phyloP scores from a whole-genome alignment of 35 echinoderm and acorn worm genomes.

The Ptychodera flava region DNA sequence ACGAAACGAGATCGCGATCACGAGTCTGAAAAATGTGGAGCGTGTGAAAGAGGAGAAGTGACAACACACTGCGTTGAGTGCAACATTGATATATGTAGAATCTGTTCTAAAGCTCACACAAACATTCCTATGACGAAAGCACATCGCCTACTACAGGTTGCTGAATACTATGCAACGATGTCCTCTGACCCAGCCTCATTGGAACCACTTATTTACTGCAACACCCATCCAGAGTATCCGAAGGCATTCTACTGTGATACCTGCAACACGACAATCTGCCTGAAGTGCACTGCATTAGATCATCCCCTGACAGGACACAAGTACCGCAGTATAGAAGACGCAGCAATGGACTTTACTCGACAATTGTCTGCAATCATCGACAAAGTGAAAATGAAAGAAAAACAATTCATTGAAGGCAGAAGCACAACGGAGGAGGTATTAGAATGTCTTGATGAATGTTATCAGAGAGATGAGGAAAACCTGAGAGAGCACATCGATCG shows the following conservation, averaged over 20 bases:
- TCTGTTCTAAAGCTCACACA: too few species aligned
- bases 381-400: background rate
- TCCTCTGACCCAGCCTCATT: too few species aligned
- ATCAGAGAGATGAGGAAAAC: background rate
- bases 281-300: background rate
- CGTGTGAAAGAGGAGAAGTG: too few species aligned
- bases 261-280: background rate
- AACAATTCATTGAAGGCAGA: background rate
- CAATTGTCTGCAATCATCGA: background rate
- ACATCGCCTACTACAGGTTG: too few species aligned
- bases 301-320: background rate
- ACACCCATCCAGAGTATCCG: too few species aligned
- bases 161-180: too few species aligned
- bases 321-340: background rate
- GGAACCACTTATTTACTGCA: too few species aligned
- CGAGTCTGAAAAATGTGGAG: too few species aligned
- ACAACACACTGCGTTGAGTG: too few species aligned
- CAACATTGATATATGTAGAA: too few species aligned
- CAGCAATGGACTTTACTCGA: background rate
- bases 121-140: too few species aligned
- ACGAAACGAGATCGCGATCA: too few species aligned
- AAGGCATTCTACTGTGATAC: background rate
- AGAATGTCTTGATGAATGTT: background rate
- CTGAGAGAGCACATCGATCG: background rate
- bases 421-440: background rate